Evolutionary conservation across 2,113 vertebrate species (phyloP), one percentile per base, ranked within the genome.

Genomic region (Chaenogobius annularis): DNA sequence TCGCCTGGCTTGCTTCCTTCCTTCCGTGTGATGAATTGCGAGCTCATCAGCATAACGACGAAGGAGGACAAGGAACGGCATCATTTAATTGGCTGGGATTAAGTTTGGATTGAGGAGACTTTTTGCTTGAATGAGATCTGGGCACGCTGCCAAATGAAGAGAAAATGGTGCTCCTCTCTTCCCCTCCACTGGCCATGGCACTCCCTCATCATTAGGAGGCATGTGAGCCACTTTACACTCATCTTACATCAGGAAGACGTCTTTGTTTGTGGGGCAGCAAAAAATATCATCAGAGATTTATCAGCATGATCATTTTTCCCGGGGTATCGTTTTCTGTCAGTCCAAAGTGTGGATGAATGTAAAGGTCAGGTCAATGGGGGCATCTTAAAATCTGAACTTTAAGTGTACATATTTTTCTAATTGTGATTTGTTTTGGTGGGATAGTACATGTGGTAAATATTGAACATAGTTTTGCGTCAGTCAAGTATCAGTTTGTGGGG

Each of bases 111-210:
- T 92, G 94, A 92, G 94, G 92, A 95, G 95, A 91, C 95, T 97
- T 99, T 88, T 95, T 95, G 96, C 92, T 94, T 96, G 94, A 98
- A 95, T 95, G 93, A 95, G 93, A 95, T 96, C 96, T 95, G 96
- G 96, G 96, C 96, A 74, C 84, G 81, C 87, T 94, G 96, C 96
- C 97, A 99, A 96, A 96, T 94, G 93, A 96, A 96, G 92, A 93
- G 94, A 93, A 95, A 96, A 95, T 93, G 93, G 93, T 87, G 91
- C 94, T 96, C 93, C 58, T 23, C 26, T 95, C 93, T 96, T 95
- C 94, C 93, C 91, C 92, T 95, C 93, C 90, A 94, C 94, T 93
- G 93, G 94, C 92, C 94, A 90, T 91, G 93, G 93, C 93, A 93
- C 93, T 90, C 85, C 72, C 82, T 95, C 94, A 87, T 97, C 95